These are phyloP conservation scores for Eurosta solidaginis DNA, from an alignment of 1,140 invertebrate species.

Conservation along the genomic window DNA sequence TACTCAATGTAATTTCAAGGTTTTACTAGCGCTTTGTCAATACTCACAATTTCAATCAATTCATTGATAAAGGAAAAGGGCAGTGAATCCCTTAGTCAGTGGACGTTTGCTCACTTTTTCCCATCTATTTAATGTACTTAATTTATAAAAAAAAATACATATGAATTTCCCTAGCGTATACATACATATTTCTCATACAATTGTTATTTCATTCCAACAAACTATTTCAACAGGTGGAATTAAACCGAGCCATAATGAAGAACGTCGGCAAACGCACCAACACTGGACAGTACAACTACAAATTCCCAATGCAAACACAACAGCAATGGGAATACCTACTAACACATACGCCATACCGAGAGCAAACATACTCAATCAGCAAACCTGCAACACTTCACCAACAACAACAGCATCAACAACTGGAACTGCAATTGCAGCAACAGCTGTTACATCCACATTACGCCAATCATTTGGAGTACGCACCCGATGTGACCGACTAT, in stretches of 20 bases:
- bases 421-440: constrained; percentile 37
- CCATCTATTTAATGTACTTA: background rate
- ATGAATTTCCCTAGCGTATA: background rate
- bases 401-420: background rate
- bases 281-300: background rate
- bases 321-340: background rate
- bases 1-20: background rate
- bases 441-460: constrained; percentile 44
- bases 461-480: constrained; percentile 48
- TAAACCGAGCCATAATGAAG: constrained; percentile 65
- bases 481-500: constrained; percentile 33
- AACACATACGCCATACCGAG: background rate
- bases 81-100: background rate
- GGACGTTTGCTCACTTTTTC: background rate
- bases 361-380: background rate
- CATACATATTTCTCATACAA: background rate
- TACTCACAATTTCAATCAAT: background rate
- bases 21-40: background rate
- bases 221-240: constrained; percentile 56
- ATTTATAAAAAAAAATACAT: background rate
- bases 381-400: background rate
- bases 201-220: constrained; percentile 33
- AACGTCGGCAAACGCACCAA: constrained; percentile 66
- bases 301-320: background rate
- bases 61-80: background rate